Percentiles rank a stretch among this genome's conserved stretches.
Conservation (phyloP, 1,140 invertebrate genomes). For the Planococcus citri region DNA sequence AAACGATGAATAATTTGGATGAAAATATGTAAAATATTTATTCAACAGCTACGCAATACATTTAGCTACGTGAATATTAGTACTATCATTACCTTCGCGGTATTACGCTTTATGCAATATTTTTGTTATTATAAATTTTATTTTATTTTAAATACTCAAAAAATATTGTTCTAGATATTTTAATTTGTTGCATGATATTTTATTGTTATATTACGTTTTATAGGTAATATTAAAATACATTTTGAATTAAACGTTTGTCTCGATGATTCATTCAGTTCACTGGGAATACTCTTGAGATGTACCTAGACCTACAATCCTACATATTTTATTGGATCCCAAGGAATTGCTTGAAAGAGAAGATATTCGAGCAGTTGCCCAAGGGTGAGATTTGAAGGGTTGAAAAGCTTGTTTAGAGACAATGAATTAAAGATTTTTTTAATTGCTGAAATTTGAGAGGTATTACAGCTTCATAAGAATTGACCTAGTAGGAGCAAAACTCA, state of each 20-base stretch:
- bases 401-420: too few relatives aligned
- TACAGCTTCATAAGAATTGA: too few relatives aligned
- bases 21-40: neutral
- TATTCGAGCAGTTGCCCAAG: too few relatives aligned
- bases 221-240: slow-evolving; percentile 15
- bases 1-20: neutral
- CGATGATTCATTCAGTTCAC: neutral
- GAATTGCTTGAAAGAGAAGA: too few relatives aligned
- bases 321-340: too few relatives aligned
- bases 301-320: too few relatives aligned
- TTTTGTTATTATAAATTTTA: neutral
- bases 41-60: neutral
- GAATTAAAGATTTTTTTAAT: too few relatives aligned
- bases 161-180: slow-evolving; percentile 14
- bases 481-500: too few relatives aligned
- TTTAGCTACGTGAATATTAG: neutral
- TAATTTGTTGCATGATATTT: slow-evolving; percentile 19
- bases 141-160: slow-evolving; percentile 14
- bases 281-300: too few relatives aligned
- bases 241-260: neutral
- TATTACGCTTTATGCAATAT: neutral
- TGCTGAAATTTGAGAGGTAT: too few relatives aligned
- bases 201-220: slow-evolving; percentile 15
- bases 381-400: too few relatives aligned
- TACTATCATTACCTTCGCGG: neutral